Evolutionary conservation across 1,140 invertebrate genomes (phyloP).

Genomic region (Drosophila micromelanica): DNA sequence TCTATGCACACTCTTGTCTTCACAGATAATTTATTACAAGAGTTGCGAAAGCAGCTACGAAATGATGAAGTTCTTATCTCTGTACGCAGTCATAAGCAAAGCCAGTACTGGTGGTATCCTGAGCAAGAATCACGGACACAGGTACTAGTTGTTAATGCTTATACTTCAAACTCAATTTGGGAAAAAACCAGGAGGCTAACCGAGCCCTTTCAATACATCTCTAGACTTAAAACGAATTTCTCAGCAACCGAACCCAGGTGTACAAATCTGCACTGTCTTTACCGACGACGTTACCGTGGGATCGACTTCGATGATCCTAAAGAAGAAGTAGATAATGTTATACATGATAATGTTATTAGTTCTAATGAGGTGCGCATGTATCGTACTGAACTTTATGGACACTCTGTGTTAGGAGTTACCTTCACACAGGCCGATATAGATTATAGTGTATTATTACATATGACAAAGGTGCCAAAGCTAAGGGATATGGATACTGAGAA

Average conservation of each 20-base stretch:
- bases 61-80: constrained; percentile 44
- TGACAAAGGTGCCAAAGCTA: constrained; percentile 41
- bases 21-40: constrained; percentile 33
- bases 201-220: constrained; percentile 43
- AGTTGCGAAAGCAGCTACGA: constrained; percentile 21
- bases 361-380: constrained; percentile 43
- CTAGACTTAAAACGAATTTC: constrained; percentile 37
- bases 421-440: constrained; percentile 38
- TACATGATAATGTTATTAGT: constrained; percentile 41
- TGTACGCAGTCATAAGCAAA: constrained; percentile 42
- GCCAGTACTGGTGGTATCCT: constrained; percentile 51
- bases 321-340: constrained; percentile 38
- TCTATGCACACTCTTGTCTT: constrained; percentile 43
- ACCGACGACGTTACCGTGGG: not conserved
- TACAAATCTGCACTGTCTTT: not conserved
- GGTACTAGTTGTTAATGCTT: constrained; percentile 44
- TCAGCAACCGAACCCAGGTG: constrained; percentile 6
- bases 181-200: constrained; percentile 18
- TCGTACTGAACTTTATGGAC: constrained; percentile 43
- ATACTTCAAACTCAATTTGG: constrained; percentile 24
- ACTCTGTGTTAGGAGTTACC: constrained; percentile 34
- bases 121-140: constrained; percentile 46
- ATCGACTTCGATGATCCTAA: constrained; percentile 43
- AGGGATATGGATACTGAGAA: constrained; percentile 30
- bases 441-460: constrained; percentile 33